Evolutionary conservation across 2,888 invertebrate species (phyloP).

Genomic region (Pasiphila rectangulata): DNA sequence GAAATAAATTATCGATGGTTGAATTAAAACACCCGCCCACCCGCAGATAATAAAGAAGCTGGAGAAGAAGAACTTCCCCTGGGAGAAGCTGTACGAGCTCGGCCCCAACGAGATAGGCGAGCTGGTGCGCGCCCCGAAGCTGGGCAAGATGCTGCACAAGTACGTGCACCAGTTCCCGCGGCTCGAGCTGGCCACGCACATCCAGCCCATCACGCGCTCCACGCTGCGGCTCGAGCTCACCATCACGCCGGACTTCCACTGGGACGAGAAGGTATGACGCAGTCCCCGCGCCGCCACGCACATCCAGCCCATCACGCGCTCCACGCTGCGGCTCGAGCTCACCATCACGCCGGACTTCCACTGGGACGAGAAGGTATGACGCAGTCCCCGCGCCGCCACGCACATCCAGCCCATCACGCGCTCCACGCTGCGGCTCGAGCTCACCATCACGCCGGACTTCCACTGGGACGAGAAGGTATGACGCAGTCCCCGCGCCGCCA

Average conservation of each 20-base stretch:
- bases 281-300: conserved; percentile 98
- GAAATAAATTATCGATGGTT: too few species aligned
- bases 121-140: conserved; percentile 90
- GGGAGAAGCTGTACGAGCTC: conserved; percentile 96
- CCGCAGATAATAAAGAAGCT: conserved; percentile 90
- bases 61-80: conserved; percentile 98
- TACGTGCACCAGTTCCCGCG: conserved; percentile 98
- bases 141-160: conserved; percentile 96
- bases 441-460: conserved; percentile 99
- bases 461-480: conserved; percentile 99
- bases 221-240: conserved; percentile 97
- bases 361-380: conserved; percentile 98
- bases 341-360: conserved; percentile 99
- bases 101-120: conserved; percentile 99
- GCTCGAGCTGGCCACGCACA: conserved; percentile 96
- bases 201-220: conserved; percentile 97
- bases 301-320: conserved; percentile 97
- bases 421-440: conserved; percentile 94
- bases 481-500: conserved; percentile 98
- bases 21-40: too few species aligned
- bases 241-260: conserved; percentile 98
- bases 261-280: conserved; percentile 99
- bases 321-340: conserved; percentile 95
- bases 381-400: conserved; percentile 97
- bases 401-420: conserved; percentile 99